phyloP scores from a whole-genome alignment of 2,888 invertebrate species.

The Lissocephala sabroskyi region DNA sequence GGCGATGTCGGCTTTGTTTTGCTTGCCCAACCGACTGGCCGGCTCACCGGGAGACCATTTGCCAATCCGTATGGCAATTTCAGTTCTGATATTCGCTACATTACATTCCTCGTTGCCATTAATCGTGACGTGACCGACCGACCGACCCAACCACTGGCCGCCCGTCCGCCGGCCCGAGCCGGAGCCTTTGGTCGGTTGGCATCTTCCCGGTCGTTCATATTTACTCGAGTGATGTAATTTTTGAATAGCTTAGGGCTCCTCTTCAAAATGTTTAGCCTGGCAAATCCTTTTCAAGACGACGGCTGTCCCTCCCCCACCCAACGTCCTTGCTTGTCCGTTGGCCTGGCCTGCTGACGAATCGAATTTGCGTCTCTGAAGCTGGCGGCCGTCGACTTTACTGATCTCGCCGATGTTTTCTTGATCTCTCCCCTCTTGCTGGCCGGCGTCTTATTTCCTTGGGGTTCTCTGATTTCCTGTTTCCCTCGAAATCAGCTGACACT shows the following conservation, averaged over 20 bases:
- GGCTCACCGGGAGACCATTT: slow-evolving; percentile 26
- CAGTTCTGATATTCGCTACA: slow-evolving; percentile 52
- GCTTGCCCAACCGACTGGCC: slow-evolving; percentile 29
- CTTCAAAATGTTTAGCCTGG: slow-evolving; percentile 60
- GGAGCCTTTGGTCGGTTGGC: too few relatives aligned
- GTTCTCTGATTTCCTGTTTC: too few relatives aligned
- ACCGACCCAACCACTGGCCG: background rate
- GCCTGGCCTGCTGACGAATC: too few relatives aligned
- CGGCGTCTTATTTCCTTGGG: too few relatives aligned
- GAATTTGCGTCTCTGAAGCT: too few relatives aligned
- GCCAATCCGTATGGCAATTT: slow-evolving; percentile 59
- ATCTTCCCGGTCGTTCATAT: slow-evolving; percentile 49
- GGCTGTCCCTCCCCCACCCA: too few relatives aligned
- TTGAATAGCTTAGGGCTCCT: slow-evolving; percentile 64
- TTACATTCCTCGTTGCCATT: slow-evolving; percentile 58
- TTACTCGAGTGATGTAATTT: slow-evolving; percentile 64
- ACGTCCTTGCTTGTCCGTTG: too few relatives aligned
- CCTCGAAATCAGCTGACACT: too few relatives aligned
- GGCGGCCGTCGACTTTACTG: too few relatives aligned
- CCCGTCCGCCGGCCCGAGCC: slow-evolving; percentile 3
- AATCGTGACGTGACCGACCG: slow-evolving; percentile 51
- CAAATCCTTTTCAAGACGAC: slow-evolving; percentile 63
- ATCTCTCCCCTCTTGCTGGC: too few relatives aligned
- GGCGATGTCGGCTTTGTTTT: slow-evolving; percentile 44
- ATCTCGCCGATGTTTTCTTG: too few relatives aligned